Evolutionary conservation across 2,797 vertebrate species (phyloP), one percentile per base, ranked within the genome.

Genomic region (Phalloptychus januarius): DNA sequence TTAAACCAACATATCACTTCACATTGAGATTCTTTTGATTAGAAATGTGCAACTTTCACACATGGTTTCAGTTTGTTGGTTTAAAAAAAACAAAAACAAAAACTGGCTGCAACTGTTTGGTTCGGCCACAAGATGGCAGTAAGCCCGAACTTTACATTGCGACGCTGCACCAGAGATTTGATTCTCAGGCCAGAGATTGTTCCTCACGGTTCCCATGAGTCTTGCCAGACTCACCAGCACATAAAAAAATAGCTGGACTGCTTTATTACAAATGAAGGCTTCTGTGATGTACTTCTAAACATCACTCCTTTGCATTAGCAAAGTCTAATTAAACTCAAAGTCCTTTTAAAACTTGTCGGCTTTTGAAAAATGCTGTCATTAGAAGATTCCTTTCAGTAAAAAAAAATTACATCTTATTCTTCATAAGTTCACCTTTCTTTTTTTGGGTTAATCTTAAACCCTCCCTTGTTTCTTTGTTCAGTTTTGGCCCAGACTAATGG

Each of bases 101-200:
- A 69, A 13, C 5, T 69, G 12, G 31, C 3, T 65, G n/a, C 0
- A 54, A 46, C 4, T 80, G 2, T n/a, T 40, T 31, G 4, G 40
- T 5, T 15, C 63, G 13, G 48, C 92, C 95, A 95, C 92, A 78
- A 82, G 95, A 74, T 93, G 95, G 94, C 91, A 87, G 89, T 25
- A 76, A 46, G 75, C 42, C 72, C 74, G 25, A 46, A 38, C 25
- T 46, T 85, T 31, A 33, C 50, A 33, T 25, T 0, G 25, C 11
- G 2, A 4, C 2, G 3, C 38, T 70, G 12, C 20, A n/a, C 42
- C 61, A 38, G 15, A 45, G 10, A 65, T 54, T 31, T 11, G 25
- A 2, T 46, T 36, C 16, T 46, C 38, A 8, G 3, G 25, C 65
- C 12, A 11, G 42, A 6, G 0, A 77, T 13, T 33, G n/a, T 67